Base-by-base conservation (phyloP, 2,888 invertebrate genomes). In the Xestia xanthographa region DNA sequence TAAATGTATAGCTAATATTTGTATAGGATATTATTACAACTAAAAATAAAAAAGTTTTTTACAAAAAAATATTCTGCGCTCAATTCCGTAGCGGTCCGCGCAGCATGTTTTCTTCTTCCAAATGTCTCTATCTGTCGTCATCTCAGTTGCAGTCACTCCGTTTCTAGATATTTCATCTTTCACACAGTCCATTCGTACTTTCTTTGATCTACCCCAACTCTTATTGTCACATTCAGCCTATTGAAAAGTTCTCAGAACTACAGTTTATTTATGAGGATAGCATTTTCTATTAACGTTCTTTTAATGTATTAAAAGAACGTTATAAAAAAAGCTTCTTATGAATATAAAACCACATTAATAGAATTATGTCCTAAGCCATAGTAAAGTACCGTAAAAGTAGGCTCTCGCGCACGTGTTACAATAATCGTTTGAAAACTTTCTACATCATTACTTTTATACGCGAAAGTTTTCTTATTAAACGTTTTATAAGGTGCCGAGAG, bases 401-500 rank as follows among this genome's bases (percentile, higher is more conserved):
- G 50, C 41, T 34, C 38, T 11, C 66, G 17, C 66, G 66, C 73
- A 84, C 82, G 84, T 77, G 80, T 67, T 71, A 56, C 71, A 73
- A 50, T 81, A 79, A 83, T 75, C 76, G 77, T 79, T 60, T 56
- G 22, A 67, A 72, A 86, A 83, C 72, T 86, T 86, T 80, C 77
- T 69, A 85, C 83, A 86, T 85, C 75, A 82, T 80, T 78, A 79
- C 75, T 86, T 86, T 86, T 74, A 78, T 77, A 69, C 68, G 41
- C 20, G 38, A 86, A 86, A 86, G n/a, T 86, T 86, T 78, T 72
- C 80, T 78, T 80, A 86, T 81, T 69, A 81, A 86, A 83, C 76
- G 77, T 75, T 81, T 77, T 66, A 77, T 68, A 75, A 72, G 73
- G 66, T 69, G 81, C 9, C 29, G 56, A 63, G 50, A 66, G 73